Conservation (phyloP, 1,140 invertebrate genomes). For the Drosophila leontia region DNA sequence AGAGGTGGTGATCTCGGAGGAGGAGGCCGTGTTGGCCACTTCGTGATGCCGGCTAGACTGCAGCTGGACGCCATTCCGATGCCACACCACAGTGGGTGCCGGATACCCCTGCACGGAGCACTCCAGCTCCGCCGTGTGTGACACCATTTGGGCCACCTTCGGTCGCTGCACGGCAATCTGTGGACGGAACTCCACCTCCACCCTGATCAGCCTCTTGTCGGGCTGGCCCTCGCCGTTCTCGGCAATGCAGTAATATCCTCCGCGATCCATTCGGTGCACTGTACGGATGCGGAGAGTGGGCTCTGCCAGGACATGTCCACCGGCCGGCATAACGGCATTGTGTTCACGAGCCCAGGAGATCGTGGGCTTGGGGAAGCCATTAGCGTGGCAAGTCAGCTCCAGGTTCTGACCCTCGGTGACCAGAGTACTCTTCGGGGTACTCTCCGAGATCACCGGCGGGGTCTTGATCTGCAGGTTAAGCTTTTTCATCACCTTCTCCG, state of each 20-base stretch:
- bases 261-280: conserved; percentile 91
- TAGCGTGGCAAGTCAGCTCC: conserved; percentile 91
- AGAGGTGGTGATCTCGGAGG: conserved; percentile 92
- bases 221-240: conserved; percentile 93
- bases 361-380: conserved; percentile 89
- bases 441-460: conserved; percentile 92
- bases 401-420: conserved; percentile 90
- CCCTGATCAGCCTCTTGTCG: conserved; percentile 89
- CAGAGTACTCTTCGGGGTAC: conserved; percentile 89
- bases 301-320: conserved; percentile 90
- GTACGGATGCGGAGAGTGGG: conserved; percentile 89
- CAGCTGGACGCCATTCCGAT: conserved; percentile 89
- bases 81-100: conserved; percentile 91
- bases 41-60: conserved; percentile 91
- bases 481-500: conserved; percentile 89
- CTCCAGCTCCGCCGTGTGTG: conserved; percentile 92
- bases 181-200: conserved; percentile 93
- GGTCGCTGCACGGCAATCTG: conserved; percentile 90
- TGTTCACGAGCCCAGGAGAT: conserved; percentile 93
- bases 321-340: conserved; percentile 92
- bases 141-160: conserved; percentile 90
- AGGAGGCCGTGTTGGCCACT: conserved; percentile 91
- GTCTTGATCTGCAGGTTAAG: conserved; percentile 90
- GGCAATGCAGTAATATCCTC: conserved; percentile 94
- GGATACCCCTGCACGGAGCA: conserved; percentile 94